Evolutionary conservation across 2,797 vertebrate genomes (phyloP), one percentile per base, ranked within the genome.

Genomic region (Dryobates pubescens): DNA sequence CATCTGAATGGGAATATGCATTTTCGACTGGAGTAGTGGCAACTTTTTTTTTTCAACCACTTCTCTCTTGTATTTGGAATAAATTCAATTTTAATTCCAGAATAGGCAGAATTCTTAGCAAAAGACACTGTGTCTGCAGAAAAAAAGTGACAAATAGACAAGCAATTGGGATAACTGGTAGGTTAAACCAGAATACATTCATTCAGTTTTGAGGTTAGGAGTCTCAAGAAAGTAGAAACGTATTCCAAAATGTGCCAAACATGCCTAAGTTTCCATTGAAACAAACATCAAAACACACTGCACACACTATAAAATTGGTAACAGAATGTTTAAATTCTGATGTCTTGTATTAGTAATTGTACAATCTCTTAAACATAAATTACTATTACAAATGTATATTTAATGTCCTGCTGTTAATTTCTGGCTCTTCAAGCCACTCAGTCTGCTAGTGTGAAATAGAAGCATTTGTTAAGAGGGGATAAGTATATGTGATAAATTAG

Each of bases 401-500:
- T 89, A 77, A 95, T 22, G 65, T 51, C 51, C 24, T 65, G 51
- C 41, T 84, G 38, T 57, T 91, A 86, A 86, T 86, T 93, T 93
- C 79, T 92, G 58, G 13, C 32, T 67, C 77, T 94, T 93, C 86
- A 88, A 96, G 93, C 38, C 68, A 72, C 62, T 87, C 29, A 82
- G 58, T 59, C 77, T 11, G 22, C 68, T 88, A 61, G 58, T 56
- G 47, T 76, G 68, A 89, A 94, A 96, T 47, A 79, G 51, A 89
- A 92, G 45, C 32, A 72, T 93, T 94, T 89, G 73, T 95, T 93
- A 92, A 88, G 68, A 89, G 27, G 9, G 85, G 76, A 93, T 93
- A 89, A 95, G 54, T 64, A 85, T 53, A 77, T 69, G 84, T 91
- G 82, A 74, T 93, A 93, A 95, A 96, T 92, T 93, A 91, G 70